These are phyloP conservation scores for Zosterops lateralis DNA, from an alignment of 2,113 vertebrate species.

Conservation along the genomic window DNA sequence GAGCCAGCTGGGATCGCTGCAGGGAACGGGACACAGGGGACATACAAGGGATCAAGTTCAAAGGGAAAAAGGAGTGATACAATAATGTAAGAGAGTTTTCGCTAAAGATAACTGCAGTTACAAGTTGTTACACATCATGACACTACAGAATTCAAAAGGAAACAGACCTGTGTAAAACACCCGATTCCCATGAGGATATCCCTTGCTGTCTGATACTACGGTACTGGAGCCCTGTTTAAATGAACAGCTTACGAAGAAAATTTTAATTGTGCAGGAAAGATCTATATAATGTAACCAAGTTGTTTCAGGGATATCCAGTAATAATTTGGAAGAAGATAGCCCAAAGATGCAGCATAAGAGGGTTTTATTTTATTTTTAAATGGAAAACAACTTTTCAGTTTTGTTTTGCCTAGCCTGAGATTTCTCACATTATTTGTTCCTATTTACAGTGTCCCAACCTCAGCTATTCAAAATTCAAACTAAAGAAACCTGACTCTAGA, in stretches of 20 bases:
- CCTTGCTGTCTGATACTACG: neutral
- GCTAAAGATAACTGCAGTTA: conserved; percentile 51
- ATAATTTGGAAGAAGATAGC: neutral
- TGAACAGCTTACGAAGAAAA: neutral
- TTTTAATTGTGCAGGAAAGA: neutral
- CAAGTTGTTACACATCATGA: conserved; percentile 20
- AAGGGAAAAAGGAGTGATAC: conserved; percentile 73
- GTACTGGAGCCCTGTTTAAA: neutral
- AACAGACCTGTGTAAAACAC: neutral
- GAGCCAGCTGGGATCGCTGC: conserved; percentile 72
- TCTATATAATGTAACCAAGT: neutral
- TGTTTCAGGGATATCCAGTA: neutral
- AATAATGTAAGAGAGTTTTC: conserved; percentile 67
- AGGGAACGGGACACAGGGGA: conserved; percentile 73
- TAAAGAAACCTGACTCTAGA: neutral
- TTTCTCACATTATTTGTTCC: neutral
- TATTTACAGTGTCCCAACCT: neutral
- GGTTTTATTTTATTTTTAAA: neutral
- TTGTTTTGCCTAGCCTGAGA: neutral
- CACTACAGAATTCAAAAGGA: neutral
- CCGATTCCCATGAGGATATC: neutral
- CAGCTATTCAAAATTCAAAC: neutral
- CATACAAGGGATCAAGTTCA: conserved; percentile 71
- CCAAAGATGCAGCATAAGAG: neutral
- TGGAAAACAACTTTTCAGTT: neutral